Percentiles rank a stretch among this genome's conserved stretches.
Evolutionary conservation across 2,113 vertebrate genomes (phyloP).

Genomic region (Manacus vitellinus): DNA sequence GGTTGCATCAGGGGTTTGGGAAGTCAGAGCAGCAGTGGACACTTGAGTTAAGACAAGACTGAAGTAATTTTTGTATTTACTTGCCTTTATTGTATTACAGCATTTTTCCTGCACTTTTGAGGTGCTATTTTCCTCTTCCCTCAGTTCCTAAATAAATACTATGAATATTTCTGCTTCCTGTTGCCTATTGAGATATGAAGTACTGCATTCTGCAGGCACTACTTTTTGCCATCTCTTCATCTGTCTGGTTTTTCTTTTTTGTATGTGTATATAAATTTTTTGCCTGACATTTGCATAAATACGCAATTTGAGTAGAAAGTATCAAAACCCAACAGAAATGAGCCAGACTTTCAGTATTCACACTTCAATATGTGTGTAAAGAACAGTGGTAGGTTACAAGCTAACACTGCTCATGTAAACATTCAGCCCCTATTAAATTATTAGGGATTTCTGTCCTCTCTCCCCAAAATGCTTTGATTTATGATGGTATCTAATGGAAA

Average conservation of each 20-base stretch:
- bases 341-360: rapidly evolving
- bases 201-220: not conserved
- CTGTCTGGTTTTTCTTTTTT: not conserved
- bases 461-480: not conserved
- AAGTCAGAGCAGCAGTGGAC: not conserved
- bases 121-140: not conserved
- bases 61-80: not conserved
- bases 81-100: not conserved
- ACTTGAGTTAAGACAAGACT: not conserved
- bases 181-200: not conserved
- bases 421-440: not conserved
- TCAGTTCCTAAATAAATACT: not conserved
- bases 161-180: not conserved
- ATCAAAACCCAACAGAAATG: not conserved
- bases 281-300: not conserved
- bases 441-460: not conserved
- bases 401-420: not conserved
- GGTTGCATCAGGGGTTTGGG: rapidly evolving
- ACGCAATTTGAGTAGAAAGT: not conserved
- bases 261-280: not conserved
- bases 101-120: not conserved
- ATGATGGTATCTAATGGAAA: not conserved
- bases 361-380: not conserved
- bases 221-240: not conserved
- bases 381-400: not conserved